phyloP scores from a whole-genome alignment of 2,113 vertebrate genomes.

The Carassius carassius region DNA sequence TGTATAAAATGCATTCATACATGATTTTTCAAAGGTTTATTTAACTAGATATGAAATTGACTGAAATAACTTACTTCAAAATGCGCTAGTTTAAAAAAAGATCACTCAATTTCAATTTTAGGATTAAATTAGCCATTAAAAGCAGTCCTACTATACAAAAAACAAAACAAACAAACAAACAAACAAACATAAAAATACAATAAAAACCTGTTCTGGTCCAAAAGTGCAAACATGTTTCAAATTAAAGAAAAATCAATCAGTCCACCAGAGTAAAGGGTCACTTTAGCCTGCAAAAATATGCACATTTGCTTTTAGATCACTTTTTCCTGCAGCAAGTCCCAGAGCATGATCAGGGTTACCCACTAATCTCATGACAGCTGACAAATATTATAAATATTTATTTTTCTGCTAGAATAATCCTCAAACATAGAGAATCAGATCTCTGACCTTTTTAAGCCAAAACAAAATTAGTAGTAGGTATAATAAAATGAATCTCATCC shows the following conservation, averaged over 20 bases:
- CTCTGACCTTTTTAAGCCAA: neutral
- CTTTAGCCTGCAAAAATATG: neutral
- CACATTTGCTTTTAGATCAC: neutral
- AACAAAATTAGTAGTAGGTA: neutral
- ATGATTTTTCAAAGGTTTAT: conserved; percentile 5
- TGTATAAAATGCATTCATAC: conserved; percentile 10
- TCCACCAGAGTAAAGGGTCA: conserved; percentile 20
- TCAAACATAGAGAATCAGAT: neutral
- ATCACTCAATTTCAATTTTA: neutral
- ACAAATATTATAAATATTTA: neutral
- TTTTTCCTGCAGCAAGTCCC: neutral
- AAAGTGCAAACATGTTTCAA: conserved; percentile 63
- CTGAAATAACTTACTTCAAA: conserved; percentile 34
- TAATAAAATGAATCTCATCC: neutral
- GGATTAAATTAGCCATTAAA: conserved; percentile 29
- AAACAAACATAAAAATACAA: conserved; percentile 59
- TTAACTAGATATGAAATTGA: conserved; percentile 21
- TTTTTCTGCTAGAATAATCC: neutral
- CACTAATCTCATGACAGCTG: neutral
- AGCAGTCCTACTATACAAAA: neutral
- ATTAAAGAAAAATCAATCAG: conserved; percentile 18
- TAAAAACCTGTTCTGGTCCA: conserved; percentile 66
- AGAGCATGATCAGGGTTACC: neutral
- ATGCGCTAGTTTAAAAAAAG: neutral
- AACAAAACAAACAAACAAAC: conserved; percentile 47